A percentile compares a stretch with the other conserved stretches of the same genome.
These are phyloP conservation scores for Aphelinus atriplicis DNA, from an alignment of 1,140 invertebrate species.

Conservation along the genomic window DNA sequence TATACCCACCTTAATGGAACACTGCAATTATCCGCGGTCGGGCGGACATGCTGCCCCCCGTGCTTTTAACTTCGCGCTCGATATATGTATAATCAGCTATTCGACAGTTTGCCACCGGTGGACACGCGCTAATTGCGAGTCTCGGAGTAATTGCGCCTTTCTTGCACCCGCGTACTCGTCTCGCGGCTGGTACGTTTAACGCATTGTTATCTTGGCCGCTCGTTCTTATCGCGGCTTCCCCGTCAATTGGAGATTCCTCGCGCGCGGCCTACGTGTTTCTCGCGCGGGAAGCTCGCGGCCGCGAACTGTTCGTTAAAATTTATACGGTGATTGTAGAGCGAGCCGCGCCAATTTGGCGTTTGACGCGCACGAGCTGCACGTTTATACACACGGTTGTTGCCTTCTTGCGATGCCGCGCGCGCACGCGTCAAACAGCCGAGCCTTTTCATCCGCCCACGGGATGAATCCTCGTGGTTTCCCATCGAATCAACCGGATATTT, in stretches of 20 bases:
- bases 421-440: no score
- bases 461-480: no score
- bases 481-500: no score
- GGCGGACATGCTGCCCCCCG: background rate
- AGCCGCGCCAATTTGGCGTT: background rate
- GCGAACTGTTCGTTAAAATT: background rate
- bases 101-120: constrained; percentile 21
- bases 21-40: constrained; percentile 13
- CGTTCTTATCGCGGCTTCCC: background rate
- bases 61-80: no score
- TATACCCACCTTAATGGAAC: constrained; percentile 27
- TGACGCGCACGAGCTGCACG: background rate
- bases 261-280: background rate
- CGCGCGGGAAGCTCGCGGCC: background rate
- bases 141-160: constrained; percentile 19
- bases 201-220: constrained; percentile 4
- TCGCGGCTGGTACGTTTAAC: constrained; percentile 6
- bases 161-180: background rate
- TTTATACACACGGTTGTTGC: no score
- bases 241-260: background rate
- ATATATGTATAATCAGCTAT: constrained; percentile 23
- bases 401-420: no score
- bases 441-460: no score
- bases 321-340: background rate
- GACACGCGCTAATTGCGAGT: constrained; percentile 21